phyloP scores from a whole-genome alignment of 2,113 vertebrate genomes.

The Caloenas nicobarica region DNA sequence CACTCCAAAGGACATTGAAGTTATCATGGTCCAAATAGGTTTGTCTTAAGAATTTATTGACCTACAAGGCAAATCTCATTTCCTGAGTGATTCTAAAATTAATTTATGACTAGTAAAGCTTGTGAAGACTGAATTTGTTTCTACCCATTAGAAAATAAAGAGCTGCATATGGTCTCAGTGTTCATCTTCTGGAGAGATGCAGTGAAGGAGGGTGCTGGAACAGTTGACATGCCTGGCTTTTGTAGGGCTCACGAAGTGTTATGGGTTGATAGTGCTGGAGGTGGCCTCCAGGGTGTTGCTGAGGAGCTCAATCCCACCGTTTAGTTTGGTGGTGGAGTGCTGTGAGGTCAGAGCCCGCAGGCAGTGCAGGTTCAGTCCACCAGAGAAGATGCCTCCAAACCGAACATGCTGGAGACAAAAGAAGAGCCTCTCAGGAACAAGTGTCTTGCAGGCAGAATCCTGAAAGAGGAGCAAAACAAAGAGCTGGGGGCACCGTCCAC shows the following conservation, averaged over 20 bases:
- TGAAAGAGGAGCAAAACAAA: background rate
- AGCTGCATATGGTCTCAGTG: background rate
- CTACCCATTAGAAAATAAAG: background rate
- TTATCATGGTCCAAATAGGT: background rate
- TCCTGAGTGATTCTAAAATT: background rate
- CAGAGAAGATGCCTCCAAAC: background rate
- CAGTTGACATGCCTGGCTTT: background rate
- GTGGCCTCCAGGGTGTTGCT: background rate
- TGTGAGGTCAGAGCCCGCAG: background rate
- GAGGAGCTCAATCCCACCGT: background rate
- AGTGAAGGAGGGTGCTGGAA: background rate
- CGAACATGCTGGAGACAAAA: accelerated
- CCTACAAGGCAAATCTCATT: background rate
- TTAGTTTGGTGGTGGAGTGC: background rate
- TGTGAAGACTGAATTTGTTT: background rate
- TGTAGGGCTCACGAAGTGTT: background rate
- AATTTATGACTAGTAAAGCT: background rate
- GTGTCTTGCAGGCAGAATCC: background rate
- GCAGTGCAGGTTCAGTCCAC: background rate
- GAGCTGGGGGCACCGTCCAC: background rate
- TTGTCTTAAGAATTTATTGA: background rate
- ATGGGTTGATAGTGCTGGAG: background rate
- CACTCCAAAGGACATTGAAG: background rate
- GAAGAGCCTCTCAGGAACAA: background rate
- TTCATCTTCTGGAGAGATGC: background rate